Evolutionary conservation across 1,140 invertebrate genomes (phyloP), one percentile per base, ranked within the genome.

Genomic region (Panagrolaimus sp.): DNA sequence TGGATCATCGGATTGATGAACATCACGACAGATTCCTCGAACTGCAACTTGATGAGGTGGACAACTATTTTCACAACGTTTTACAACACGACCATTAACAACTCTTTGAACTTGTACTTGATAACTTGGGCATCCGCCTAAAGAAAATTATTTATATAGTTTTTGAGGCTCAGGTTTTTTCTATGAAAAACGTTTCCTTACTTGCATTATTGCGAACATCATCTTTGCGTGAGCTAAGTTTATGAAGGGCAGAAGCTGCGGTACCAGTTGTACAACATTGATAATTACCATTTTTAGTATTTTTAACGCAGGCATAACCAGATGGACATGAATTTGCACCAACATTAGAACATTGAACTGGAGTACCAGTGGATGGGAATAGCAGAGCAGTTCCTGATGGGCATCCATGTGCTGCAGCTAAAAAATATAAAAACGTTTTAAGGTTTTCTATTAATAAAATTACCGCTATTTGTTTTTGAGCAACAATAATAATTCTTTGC

Each of bases 331-430:
- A 68, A 55, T 71, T 71, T 1, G 43, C 46, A n/a, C 69, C 76
- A 44, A 43, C 65, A 38, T 55, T 64, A 43, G 62, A 79, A 67
- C 71, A 81, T 38, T 81, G 80, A 32, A 81, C 74, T 21, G 77
- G 77, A 10, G 75, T 78, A 63, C 79, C 81, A n/a, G 78, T 83
- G 10, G 80, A 81, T 32, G 79, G 79, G 72, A 81, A 81, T 0
- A 81, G 72, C 5, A 83, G 69, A 14, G 79, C 81, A 14, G 44
- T 64, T 12, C 81, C 81, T 0, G 65, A 52, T 9, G 79, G 77
- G 70, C 79, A 81, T 12, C 81, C 78, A n/a, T 78, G 66, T 55
- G 76, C 79, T 44, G 67, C 77, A 12, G 71, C 62, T 48, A n/a
- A 74, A 73, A 65, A 4, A 28, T 14, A 24, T 1, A 10, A 12